phyloP scores from a whole-genome alignment of 1,140 invertebrate genomes.

The Prorops nasuta region DNA sequence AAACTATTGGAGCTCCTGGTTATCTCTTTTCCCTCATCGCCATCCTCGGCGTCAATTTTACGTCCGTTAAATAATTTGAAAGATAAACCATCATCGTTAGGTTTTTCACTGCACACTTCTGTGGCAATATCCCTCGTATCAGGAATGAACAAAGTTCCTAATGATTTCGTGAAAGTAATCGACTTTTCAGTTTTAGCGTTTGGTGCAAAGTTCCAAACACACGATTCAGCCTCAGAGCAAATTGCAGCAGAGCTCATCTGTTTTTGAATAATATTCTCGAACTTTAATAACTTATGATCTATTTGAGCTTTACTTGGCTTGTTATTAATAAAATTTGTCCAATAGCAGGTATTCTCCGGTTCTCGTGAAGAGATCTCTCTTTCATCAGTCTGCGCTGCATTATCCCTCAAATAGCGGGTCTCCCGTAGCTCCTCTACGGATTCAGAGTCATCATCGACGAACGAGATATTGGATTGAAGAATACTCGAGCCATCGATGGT shows the following conservation, averaged over 20 bases:
- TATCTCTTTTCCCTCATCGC: neutral
- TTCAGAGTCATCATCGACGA: constrained; percentile 31
- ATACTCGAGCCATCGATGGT: constrained; percentile 38
- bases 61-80: neutral
- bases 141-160: constrained; percentile 25
- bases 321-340: neutral
- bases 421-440: constrained; percentile 8
- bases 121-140: neutral
- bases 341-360: neutral
- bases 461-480: constrained; percentile 39
- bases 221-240: too few species aligned
- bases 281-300: too few species aligned
- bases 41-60: neutral
- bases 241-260: too few species aligned
- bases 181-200: constrained; percentile 19
- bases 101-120: neutral
- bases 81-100: neutral
- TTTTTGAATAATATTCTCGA: too few species aligned
- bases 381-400: neutral
- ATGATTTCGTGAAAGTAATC: constrained; percentile 34
- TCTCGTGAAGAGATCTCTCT: constrained; percentile 1
- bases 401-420: neutral
- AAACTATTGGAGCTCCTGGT: too few species aligned
- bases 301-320: too few species aligned
- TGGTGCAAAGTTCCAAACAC: too few species aligned